Base-by-base conservation (phyloP, 2,797 vertebrate species). In the Cossypha niveicapilla region DNA sequence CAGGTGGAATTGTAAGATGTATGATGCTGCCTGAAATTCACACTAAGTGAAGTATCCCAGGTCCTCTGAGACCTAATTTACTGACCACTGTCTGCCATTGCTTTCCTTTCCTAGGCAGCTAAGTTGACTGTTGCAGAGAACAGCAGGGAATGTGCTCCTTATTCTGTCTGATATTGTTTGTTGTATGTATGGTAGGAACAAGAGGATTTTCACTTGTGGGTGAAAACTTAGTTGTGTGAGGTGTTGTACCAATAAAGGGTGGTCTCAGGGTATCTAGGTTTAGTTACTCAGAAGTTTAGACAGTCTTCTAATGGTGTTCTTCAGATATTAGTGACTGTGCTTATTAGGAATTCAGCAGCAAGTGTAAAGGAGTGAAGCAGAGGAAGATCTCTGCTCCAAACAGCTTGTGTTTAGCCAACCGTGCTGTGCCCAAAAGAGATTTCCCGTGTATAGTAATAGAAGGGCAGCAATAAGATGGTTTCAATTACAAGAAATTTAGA, bases 1-100 rank as follows among this genome's bases (percentile, higher is more conserved):
- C 48, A 51, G 45, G 67, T 87, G n/a, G 9, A 15, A 9, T 78
- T 92, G 41, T 70, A 71, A 88, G 80, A 92, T 87, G 7, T 50
- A 71, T 87, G 48, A 21, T 73, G 37, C 56, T 92, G 61, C 80
- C 88, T 87, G 79, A 71, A 91, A 71, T 85, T 80, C 86, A 73
- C 30, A 7, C 60, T 21, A 74, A 85, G 34, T 62, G 37, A 74
- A 87, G 32, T 57, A 85, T 82, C 32, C 32, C 39, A 41, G 19
- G 37, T 94, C 83, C 80, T 94, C 57, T 34, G 90, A 85, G 92
- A 62, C 65, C 73, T 82, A 90, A 93, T 95, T 95, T 95, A 65
- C 67, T 74, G 86, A 74, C 72, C 0, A 0, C 18, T 82, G 44
- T 30, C 63, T 94, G 74, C 57, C 13, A 4, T 65, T 79, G 50